phyloP scores from a whole-genome alignment of 2,888 invertebrate genomes.

The Acrocyrtus sp. region DNA sequence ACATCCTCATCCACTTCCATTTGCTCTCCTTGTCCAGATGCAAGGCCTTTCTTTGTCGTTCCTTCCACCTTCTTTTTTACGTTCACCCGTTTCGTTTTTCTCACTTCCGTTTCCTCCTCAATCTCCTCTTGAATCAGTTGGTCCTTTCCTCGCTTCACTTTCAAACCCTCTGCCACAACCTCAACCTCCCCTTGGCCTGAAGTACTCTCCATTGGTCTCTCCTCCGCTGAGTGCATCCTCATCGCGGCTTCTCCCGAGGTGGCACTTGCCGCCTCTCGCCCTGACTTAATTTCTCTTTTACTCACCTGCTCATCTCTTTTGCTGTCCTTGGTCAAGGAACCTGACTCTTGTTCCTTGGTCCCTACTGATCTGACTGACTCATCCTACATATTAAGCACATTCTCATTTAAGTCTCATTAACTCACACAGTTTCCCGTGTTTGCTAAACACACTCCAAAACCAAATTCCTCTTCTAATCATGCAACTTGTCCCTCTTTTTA shows the following conservation, averaged over 20 bases:
- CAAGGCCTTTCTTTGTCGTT: no score
- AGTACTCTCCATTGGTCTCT: conserved; percentile 9
- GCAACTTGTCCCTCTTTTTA: no score
- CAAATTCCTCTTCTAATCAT: no score
- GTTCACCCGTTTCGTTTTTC: conserved; percentile 6
- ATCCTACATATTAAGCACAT: conserved; percentile 4
- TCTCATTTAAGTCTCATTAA: not conserved
- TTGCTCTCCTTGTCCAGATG: not conserved
- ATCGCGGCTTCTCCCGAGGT: conserved; percentile 5
- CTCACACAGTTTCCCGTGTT: no score
- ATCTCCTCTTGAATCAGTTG: not conserved
- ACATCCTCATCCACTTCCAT: not conserved
- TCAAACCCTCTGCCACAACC: conserved; percentile 23
- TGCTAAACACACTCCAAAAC: no score
- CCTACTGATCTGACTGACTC: conserved; percentile 34
- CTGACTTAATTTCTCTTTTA: conserved; percentile 16
- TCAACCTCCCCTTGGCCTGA: conserved; percentile 16
- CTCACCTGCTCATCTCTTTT: conserved; percentile 67
- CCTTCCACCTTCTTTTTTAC: no score
- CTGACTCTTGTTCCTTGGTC: conserved; percentile 15
- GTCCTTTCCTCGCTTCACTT: not conserved
- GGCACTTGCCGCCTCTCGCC: not conserved
- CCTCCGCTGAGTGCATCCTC: conserved; percentile 32
- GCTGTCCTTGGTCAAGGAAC: conserved; percentile 57
- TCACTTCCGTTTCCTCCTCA: not conserved